phyloP scores from a whole-genome alignment of 1,140 invertebrate species.

The Paraescarpia echinospica region DNA sequence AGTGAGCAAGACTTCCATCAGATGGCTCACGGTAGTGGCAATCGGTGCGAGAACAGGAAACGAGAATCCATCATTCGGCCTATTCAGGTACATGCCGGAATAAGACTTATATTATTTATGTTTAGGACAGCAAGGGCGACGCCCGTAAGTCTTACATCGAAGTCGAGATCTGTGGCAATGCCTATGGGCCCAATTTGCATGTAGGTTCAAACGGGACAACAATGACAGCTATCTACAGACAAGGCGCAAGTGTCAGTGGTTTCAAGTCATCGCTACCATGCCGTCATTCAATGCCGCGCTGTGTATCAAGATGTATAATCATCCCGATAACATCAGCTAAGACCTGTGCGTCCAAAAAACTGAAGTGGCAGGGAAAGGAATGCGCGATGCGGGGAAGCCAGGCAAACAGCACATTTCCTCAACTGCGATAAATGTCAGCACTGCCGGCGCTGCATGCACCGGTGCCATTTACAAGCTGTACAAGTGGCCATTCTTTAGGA shows the following conservation, averaged over 20 bases:
- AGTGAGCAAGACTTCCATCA: background rate
- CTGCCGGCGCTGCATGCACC: background rate
- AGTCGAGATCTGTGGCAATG: background rate
- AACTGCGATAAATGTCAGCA: background rate
- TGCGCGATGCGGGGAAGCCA: background rate
- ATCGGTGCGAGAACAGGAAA: background rate
- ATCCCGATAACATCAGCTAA: background rate
- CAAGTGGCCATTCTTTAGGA: background rate
- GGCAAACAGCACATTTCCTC: conserved; percentile 10
- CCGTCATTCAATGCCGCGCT: background rate
- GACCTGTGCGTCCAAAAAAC: background rate
- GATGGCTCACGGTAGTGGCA: background rate
- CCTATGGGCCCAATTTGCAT: background rate
- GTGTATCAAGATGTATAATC: background rate
- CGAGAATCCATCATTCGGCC: background rate
- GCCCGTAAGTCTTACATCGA: background rate
- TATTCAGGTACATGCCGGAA: background rate
- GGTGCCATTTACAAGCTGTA: background rate
- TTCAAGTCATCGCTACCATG: background rate
- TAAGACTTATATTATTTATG: conserved; percentile 7
- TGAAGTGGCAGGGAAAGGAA: background rate
- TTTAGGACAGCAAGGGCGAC: background rate
- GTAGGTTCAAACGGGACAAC: background rate
- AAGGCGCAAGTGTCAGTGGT: background rate
- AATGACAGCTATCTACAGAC: background rate